Base-by-base conservation (phyloP, 2,113 vertebrate genomes). In the Meleagris gallopavo region DNA sequence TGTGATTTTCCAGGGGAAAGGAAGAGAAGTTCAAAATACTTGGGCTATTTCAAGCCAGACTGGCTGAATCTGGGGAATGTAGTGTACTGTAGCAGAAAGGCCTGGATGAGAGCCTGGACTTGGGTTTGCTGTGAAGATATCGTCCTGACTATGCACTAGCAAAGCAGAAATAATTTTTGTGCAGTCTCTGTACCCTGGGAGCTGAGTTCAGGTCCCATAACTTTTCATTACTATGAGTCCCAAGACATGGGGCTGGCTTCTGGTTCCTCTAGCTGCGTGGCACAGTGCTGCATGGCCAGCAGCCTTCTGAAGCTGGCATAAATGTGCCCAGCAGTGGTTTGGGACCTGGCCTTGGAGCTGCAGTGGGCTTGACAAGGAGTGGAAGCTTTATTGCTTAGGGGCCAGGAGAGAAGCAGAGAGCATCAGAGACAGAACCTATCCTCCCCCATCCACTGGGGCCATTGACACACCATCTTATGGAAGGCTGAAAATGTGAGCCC, bases 271-370 rank as follows among this genome's bases (percentile, higher is more conserved):
- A 20, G 54, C 65, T 81, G 21, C 3, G 1, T 36, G 50, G 29
- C 16, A 15, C 1, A 2, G n/a, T 41, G 19, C 36, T 16, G 70
- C 19, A 18, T 4, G 25, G 21, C 36, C 16, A 67, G 67, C 27
- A 75, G 21, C 30, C 30, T 60, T 20, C 32, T 78, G 77, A 58
- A 78, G 41, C 4, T 34, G 36, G 15, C 32, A 41, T 36, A 25
- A 54, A 36, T 0, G 0, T 36, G 30, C 34, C n/a, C 4, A 2
- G 34, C 2, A 3, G 29, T 29, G 60, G 19, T 71, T 66, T n/a
- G 0, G 3, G 70, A 45, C 41, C 29, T 69, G 45, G 36, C 40
- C 3, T 1, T 18, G 21, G 41, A 27, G 32, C 25, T 80, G 57
- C 54, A 58, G 46, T 10, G 2, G 54, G 29, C 4, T 87, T n/a